phyloP scores from a whole-genome alignment of 1,140 invertebrate species.

The Pygmarrhopalites habei region DNA sequence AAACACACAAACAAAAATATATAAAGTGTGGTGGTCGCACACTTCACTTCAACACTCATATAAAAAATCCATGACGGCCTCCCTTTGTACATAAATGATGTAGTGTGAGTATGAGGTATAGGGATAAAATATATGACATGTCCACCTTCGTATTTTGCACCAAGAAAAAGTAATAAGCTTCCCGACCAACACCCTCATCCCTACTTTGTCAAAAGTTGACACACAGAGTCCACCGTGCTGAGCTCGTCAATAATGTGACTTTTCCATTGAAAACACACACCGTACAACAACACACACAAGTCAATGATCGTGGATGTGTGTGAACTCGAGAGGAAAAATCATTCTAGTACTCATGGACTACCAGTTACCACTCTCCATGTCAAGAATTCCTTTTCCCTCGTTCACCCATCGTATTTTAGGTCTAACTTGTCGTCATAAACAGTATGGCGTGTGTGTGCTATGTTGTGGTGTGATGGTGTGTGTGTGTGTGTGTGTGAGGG shows the following conservation, averaged over 20 bases:
- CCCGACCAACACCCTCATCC: slow-evolving; percentile 9
- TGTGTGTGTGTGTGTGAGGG: too few relatives aligned
- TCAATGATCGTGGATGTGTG: background rate
- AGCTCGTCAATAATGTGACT: slow-evolving; percentile 13
- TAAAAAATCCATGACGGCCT: too few relatives aligned
- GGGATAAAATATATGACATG: slow-evolving; percentile 1
- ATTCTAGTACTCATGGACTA: background rate
- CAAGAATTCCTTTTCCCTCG: background rate
- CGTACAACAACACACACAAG: background rate
- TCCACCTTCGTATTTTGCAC: background rate
- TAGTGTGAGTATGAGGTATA: background rate
- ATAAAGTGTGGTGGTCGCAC: too few relatives aligned
- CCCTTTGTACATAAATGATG: background rate
- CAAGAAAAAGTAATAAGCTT: slow-evolving; percentile 3
- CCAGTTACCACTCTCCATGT: background rate
- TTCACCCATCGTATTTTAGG: background rate
- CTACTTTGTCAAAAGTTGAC: slow-evolving; percentile 19
- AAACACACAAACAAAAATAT: too few relatives aligned
- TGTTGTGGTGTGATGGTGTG: too few relatives aligned
- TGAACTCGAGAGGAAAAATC: background rate
- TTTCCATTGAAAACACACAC: background rate
- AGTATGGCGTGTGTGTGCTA: too few relatives aligned
- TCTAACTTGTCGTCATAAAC: background rate
- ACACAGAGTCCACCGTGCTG: slow-evolving; percentile 8
- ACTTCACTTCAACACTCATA: too few relatives aligned